Evolutionary conservation across 2,797 vertebrate species (phyloP), one percentile per base, ranked within the genome.

Genomic region (Galago senegalensis): DNA sequence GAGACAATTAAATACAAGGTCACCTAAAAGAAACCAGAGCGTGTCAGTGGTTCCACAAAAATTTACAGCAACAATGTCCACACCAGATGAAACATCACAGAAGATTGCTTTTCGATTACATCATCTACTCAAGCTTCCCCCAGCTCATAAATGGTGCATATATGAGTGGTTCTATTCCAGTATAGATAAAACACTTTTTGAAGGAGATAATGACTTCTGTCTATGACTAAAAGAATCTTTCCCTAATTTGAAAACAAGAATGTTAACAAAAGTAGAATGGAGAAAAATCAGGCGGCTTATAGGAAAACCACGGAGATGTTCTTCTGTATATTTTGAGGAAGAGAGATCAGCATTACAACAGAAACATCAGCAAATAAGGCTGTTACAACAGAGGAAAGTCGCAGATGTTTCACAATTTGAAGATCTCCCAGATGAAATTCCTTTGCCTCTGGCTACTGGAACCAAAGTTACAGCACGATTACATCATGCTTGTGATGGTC

Each of bases 121-220:
- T 97, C 99, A 99, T 97, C 99, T 99, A 43, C 99, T 99, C 27
- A 99, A 99, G 96, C 99, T 99, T 87, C 99, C 99, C 93, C 99
- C 99, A 99, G 99, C 99, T 84, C 99, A 99, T 98, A 99, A 99
- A 98, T 99, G 99, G 99, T 99, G 99, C 98, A 99, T 99, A 98
- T 99, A 99, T 2, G 99, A 99, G 97, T 99, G 99, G 99, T 99
- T 99, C 98, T 99, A 99, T 98, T 99, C 99, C 86, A 99, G 99
- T 97, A 99, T 99, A 96, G 99, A 99, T 99, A 99, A 99, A 96
- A 99, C 99, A 13, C 99, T 99, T 89, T 99, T 99, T 99, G 99
- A 99, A 98, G 99, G 99, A 0, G 99, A 99, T 98, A 99, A 99
- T 98, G 99, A 99, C 97, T 99, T 99, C 98, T 99, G 99, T 98